Evolutionary conservation across 2,888 invertebrate genomes (phyloP), one percentile per base, ranked within the genome.

Genomic region (Aphrophora alni): DNA sequence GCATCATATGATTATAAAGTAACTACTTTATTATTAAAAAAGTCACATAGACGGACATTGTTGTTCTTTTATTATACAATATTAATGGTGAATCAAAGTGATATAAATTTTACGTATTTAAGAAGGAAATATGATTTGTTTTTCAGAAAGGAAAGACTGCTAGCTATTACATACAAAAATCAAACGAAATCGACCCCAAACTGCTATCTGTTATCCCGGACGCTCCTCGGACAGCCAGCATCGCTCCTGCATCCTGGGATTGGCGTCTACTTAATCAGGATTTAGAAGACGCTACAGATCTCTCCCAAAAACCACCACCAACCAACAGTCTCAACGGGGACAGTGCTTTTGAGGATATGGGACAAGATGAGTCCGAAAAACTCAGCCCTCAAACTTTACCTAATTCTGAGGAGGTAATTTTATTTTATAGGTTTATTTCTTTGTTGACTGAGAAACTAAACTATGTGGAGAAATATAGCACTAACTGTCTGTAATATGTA

Each of bases 121-220:
- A n/a, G n/a, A n/a, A n/a, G n/a, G n/a, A n/a, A n/a, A n/a, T n/a
- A n/a, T n/a, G n/a, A n/a, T n/a, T n/a, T n/a, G n/a, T 17, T 2
- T 71, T 33, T 14, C 89, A 97, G 96, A 95, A 93, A 92, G 94
- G 95, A 88, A 95, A 93, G 90, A 93, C 94, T 0, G 93, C 97
- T 0, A 92, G 92, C 12, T 95, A 94, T 88, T 97, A 97, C 87
- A 92, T 92, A 86, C 95, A 92, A 84, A 92, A 93, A 86, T 91
- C 92, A 24, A 91, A 92, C 83, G 97, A 97, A 87, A 33, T 81
- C 7, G 90, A 93, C 84, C 26, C 51, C 0, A 92, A 92, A 81
- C 89, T 92, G 73, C 89, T 97, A 33, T 91, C 91, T 82, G 91
- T 92, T 69, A 88, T 96, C 83, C 96, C 96, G 7, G 95, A 96